phyloP scores from a whole-genome alignment of 1,140 invertebrate genomes.

The Drosophila persimilis region DNA sequence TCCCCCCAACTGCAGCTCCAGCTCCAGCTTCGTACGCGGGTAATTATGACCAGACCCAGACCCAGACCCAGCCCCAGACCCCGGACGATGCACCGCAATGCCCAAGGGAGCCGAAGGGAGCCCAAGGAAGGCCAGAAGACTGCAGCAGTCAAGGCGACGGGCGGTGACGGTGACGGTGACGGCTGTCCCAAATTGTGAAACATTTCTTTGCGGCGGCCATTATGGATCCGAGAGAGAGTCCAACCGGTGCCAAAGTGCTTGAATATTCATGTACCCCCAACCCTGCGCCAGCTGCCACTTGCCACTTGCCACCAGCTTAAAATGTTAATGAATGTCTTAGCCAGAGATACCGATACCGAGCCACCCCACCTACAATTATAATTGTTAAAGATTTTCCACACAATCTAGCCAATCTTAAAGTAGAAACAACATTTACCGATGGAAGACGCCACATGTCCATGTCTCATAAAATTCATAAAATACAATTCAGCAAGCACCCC shows the following conservation, averaged over 20 bases:
- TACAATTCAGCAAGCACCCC: too few species aligned
- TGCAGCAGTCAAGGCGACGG: slow-evolving; percentile 12
- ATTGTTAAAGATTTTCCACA: slow-evolving; percentile 41
- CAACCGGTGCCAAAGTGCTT: slow-evolving; percentile 38
- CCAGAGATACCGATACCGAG: too few species aligned
- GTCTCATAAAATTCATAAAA: too few species aligned
- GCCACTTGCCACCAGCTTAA: slow-evolving; percentile 33
- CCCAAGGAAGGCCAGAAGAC: background rate
- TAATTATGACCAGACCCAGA: slow-evolving; percentile 63
- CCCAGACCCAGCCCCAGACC: background rate
- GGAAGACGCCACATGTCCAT: too few species aligned
- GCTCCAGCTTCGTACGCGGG: slow-evolving; percentile 7
- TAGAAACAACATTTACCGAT: too few species aligned
- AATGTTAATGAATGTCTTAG: slow-evolving; percentile 63
- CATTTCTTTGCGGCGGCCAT: slow-evolving; percentile 64
- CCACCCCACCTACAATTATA: slow-evolving; percentile 20
- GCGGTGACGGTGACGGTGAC: slow-evolving; percentile 23
- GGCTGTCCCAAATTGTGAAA: slow-evolving; percentile 78
- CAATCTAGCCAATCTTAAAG: slow-evolving; percentile 11
- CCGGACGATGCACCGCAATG: slow-evolving; percentile 28
- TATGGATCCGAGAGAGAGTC: slow-evolving; percentile 31
- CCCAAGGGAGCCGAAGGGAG: slow-evolving; percentile 1
- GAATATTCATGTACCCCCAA: slow-evolving; percentile 61
- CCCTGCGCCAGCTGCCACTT: background rate
- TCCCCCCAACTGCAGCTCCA: background rate